phyloP scores from a whole-genome alignment of 2,113 vertebrate species.

The Corythoichthys haematopterus region DNA sequence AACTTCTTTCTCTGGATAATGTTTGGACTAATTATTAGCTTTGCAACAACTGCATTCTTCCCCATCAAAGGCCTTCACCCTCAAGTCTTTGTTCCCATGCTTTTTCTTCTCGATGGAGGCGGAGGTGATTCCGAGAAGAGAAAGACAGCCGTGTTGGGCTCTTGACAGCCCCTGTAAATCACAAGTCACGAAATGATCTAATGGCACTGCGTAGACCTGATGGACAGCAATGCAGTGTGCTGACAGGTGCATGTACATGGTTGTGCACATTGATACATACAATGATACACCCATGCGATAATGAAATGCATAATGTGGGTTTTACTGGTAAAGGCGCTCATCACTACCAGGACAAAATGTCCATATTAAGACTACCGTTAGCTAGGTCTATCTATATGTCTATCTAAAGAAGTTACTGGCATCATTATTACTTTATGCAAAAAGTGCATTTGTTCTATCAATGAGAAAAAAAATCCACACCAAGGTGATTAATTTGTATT shows the following conservation, averaged over 20 bases:
- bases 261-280: not conserved
- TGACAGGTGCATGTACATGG: conserved; percentile 42
- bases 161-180: conserved; percentile 67
- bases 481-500: conserved; percentile 24
- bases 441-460: conserved; percentile 6
- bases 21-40: conserved; percentile 45
- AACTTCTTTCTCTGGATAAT: conserved; percentile 26
- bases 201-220: conserved; percentile 54
- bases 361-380: conserved; percentile 1
- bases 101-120: conserved; percentile 27
- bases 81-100: conserved; percentile 42
- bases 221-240: conserved; percentile 42
- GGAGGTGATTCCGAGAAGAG: conserved; percentile 61
- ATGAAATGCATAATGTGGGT: conserved; percentile 19
- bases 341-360: conserved; percentile 21
- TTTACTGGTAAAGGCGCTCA: conserved; percentile 42
- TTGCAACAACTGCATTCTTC: conserved; percentile 24
- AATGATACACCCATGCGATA: conserved; percentile 12
- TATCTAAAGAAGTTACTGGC: not conserved
- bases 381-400: not conserved
- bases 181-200: conserved; percentile 61
- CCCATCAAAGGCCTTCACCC: conserved; percentile 12
- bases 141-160: conserved; percentile 46
- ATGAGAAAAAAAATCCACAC: conserved; percentile 8
- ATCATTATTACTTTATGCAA: not conserved